phyloP scores from a whole-genome alignment of 2,113 vertebrate genomes.

The Oncorhynchus kisutch region DNA sequence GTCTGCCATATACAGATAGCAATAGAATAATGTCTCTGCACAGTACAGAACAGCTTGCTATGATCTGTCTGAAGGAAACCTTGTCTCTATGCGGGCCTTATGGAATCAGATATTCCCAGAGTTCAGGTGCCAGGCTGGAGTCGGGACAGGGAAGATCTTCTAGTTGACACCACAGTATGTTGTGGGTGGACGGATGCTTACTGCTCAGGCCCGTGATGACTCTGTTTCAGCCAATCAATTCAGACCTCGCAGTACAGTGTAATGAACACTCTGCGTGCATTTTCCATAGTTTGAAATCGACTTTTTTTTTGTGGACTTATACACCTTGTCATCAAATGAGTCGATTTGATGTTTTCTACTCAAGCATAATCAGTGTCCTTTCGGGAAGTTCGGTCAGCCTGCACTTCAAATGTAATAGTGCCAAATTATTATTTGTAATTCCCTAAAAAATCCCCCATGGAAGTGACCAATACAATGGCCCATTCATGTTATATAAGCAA shows the following conservation, averaged over 20 bases:
- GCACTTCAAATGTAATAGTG: background rate
- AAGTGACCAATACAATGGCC: background rate
- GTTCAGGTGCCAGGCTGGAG: background rate
- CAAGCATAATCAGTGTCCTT: background rate
- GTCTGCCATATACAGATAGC: constrained; percentile 11
- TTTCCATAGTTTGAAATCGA: background rate
- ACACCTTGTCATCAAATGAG: background rate
- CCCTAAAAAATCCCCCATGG: background rate
- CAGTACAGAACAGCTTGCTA: background rate
- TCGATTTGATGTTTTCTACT: background rate
- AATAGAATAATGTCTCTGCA: background rate
- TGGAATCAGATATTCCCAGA: background rate
- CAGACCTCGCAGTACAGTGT: too few species aligned
- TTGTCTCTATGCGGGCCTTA: background rate
- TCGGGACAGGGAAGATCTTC: background rate
- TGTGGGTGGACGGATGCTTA: background rate
- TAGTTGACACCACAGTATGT: background rate
- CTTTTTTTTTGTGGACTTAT: background rate
- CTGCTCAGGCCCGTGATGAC: background rate
- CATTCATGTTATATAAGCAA: constrained; percentile 6
- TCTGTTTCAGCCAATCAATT: background rate
- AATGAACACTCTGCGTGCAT: background rate
- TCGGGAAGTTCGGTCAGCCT: background rate
- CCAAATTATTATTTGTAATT: background rate
- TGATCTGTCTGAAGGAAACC: background rate